A percentile compares a stretch with the other conserved stretches of the same genome.
Conservation (phyloP, 2,888 invertebrate species). For the Ochropleura leucogaster region DNA sequence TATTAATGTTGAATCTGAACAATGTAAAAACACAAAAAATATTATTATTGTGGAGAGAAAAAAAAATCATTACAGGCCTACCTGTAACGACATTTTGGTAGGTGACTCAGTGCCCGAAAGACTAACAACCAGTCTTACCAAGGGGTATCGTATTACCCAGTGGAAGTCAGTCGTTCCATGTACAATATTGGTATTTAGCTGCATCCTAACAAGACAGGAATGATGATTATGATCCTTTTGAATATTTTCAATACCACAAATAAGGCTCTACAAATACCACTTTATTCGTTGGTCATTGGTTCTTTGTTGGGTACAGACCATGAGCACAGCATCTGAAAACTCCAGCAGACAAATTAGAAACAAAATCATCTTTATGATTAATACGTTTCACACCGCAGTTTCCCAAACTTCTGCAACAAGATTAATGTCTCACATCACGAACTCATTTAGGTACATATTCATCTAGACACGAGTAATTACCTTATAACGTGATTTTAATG, state of each 20-base stretch:
- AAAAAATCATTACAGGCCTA: too few species aligned
- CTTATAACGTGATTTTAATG: conserved; percentile 69
- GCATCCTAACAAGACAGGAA: too few species aligned
- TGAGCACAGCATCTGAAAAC: neutral
- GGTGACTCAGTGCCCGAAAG: too few species aligned
- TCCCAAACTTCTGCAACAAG: conserved; percentile 65
- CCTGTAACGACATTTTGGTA: too few species aligned
- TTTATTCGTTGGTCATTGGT: neutral
- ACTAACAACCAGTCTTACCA: too few species aligned
- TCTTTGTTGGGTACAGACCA: neutral
- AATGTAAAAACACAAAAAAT: too few species aligned
- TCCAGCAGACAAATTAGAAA: conserved; percentile 28
- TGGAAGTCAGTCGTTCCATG: too few species aligned
- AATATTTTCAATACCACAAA: neutral
- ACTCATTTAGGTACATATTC: conserved; percentile 46
- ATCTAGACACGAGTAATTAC: conserved; percentile 61
- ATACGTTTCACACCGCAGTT: conserved; percentile 32
- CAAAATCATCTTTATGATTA: conserved; percentile 30
- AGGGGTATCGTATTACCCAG: too few species aligned
- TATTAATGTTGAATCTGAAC: too few species aligned
- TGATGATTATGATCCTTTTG: neutral
- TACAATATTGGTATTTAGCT: too few species aligned
- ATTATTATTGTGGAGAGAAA: too few species aligned
- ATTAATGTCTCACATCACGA: conserved; percentile 65
- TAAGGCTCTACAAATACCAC: neutral